phyloP scores from a whole-genome alignment of 2,113 vertebrate genomes.

The Polypterus senegalus region DNA sequence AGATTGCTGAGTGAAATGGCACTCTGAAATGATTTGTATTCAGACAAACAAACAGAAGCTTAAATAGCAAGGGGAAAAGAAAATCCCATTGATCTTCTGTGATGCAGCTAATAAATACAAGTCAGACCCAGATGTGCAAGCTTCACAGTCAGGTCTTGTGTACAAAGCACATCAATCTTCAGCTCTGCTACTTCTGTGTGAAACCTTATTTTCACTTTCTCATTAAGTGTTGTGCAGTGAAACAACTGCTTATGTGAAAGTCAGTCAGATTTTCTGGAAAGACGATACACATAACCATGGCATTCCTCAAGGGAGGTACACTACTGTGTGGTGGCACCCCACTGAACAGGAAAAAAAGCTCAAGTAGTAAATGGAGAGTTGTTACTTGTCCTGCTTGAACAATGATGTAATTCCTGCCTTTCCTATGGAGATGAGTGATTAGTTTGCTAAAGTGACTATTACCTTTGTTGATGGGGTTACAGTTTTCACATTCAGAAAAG shows the following conservation, averaged over 20 bases:
- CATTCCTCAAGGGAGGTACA: too few species aligned
- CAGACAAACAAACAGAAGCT: constrained; percentile 6
- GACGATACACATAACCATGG: not conserved
- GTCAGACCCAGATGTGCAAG: constrained; percentile 5
- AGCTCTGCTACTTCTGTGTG: not conserved
- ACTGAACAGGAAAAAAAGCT: too few species aligned
- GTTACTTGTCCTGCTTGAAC: too few species aligned
- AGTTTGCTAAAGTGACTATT: too few species aligned
- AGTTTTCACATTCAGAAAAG: too few species aligned
- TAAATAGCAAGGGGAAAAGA: not conserved
- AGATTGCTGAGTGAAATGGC: not conserved
- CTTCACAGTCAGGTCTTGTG: not conserved
- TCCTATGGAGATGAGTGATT: too few species aligned
- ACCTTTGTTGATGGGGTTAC: too few species aligned
- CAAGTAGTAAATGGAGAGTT: too few species aligned
- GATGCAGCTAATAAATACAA: constrained; percentile 8
- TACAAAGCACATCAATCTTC: constrained; percentile 3
- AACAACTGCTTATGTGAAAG: constrained; percentile 10
- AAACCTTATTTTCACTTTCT: constrained; percentile 4
- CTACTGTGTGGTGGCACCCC: too few species aligned
- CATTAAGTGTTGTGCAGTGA: not conserved
- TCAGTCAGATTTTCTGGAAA: constrained; percentile 12
- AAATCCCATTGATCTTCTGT: constrained; percentile 7
- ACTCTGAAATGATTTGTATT: constrained; percentile 9
- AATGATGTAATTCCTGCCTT: too few species aligned